These are phyloP conservation scores for Sinotaia quadrata DNA, from an alignment of 2,888 invertebrate genomes.

Conservation along the genomic window DNA sequence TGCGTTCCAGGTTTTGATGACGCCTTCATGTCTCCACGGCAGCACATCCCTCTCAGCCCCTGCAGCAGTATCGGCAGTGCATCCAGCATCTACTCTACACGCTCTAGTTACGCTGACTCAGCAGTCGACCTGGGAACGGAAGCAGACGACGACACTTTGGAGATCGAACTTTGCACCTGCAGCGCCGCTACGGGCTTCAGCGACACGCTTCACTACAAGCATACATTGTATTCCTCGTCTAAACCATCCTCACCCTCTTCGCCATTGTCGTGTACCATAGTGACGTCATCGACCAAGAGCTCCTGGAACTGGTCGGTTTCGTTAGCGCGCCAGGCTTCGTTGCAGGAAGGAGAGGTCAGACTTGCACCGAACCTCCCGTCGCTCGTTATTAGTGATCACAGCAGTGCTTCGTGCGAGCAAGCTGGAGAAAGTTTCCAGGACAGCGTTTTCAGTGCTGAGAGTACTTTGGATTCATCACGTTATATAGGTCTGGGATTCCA, in stretches of 20 bases:
- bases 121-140: slow-evolving; percentile 59
- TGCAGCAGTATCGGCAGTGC: slow-evolving; percentile 52
- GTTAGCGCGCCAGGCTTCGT: not conserved
- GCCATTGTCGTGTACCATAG: not conserved
- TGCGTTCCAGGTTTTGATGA: slow-evolving; percentile 18
- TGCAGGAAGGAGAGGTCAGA: not conserved
- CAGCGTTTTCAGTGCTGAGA: not conserved
- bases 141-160: slow-evolving; percentile 55
- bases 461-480: not conserved
- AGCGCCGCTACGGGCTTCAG: not conserved
- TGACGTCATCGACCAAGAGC: not conserved
- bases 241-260: slow-evolving; percentile 12
- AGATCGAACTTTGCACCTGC: slow-evolving; percentile 7
- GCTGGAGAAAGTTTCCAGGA: not conserved
- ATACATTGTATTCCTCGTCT: slow-evolving; percentile 4
- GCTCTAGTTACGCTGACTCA: slow-evolving; percentile 62
- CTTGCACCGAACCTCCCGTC: slow-evolving; percentile 19
- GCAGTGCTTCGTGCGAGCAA: not conserved
- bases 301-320: too few relatives aligned
- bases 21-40: not conserved
- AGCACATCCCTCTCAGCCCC: slow-evolving; percentile 25
- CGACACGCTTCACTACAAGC: not conserved
- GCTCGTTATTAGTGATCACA: slow-evolving; percentile 38
- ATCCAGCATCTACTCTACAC: slow-evolving; percentile 50
- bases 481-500: not conserved